A percentile compares a stretch with the other conserved stretches of the same genome.
Evolutionary conservation across 1,140 invertebrate genomes (phyloP).

Genomic region (Drosophila pandora): DNA sequence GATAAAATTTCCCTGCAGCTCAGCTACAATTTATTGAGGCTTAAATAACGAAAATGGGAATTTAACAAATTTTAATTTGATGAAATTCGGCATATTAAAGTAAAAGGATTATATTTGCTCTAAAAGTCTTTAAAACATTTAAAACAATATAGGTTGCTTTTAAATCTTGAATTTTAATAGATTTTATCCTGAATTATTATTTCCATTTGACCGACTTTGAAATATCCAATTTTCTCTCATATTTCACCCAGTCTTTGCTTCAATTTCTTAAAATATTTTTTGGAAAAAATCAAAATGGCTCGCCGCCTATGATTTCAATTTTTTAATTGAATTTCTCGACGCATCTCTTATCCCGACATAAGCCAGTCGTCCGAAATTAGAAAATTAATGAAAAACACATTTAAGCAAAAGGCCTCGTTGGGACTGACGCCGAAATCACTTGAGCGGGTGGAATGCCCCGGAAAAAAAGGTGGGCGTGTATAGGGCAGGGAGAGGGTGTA

Average conservation of each 20-base stretch:
- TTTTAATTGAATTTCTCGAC: slow-evolving; percentile 56
- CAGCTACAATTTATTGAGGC: slow-evolving; percentile 35
- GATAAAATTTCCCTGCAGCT: slow-evolving; percentile 12
- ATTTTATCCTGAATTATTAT: not conserved
- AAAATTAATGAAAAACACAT: slow-evolving; percentile 72
- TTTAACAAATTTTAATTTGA: slow-evolving; percentile 7
- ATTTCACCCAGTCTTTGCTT: not conserved
- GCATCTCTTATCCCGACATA: slow-evolving; percentile 53
- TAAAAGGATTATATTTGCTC: not conserved
- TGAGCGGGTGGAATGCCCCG: slow-evolving; percentile 48
- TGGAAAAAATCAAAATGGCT: slow-evolving; percentile 16
- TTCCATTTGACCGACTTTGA: slow-evolving; percentile 17
- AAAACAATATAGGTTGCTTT: too few species aligned
- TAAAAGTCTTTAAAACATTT: not conserved
- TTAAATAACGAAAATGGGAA: slow-evolving; percentile 4
- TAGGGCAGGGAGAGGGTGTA: not conserved
- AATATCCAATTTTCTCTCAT: slow-evolving; percentile 1
- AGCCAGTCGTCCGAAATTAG: slow-evolving; percentile 69
- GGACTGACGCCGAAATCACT: slow-evolving; percentile 62
- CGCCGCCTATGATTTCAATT: slow-evolving; percentile 33
- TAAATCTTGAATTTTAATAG: too few species aligned
- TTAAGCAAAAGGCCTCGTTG: slow-evolving; percentile 43
- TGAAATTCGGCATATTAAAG: not conserved
- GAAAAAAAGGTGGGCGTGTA: slow-evolving; percentile 25
- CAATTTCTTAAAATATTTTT: slow-evolving; percentile 20